These are phyloP conservation scores for Uropetala carovei DNA, from an alignment of 2,888 invertebrate species.

Conservation along the genomic window DNA sequence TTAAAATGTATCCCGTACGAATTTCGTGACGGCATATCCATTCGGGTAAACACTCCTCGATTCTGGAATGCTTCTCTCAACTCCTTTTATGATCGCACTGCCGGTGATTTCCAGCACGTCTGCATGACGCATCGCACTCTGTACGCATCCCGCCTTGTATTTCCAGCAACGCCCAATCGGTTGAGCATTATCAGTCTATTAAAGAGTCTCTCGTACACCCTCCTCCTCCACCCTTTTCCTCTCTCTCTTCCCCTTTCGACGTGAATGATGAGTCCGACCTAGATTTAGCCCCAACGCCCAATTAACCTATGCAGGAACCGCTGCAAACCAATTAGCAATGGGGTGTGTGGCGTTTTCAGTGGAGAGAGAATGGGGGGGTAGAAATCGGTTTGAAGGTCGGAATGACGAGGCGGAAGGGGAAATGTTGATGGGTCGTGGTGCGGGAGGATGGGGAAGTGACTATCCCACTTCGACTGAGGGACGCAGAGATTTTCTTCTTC, in stretches of 20 bases:
- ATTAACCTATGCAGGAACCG: slow-evolving; percentile 11
- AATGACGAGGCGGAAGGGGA: background rate
- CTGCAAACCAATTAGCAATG: slow-evolving; percentile 13
- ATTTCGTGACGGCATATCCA: no score
- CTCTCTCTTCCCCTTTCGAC: no score
- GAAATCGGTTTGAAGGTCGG: background rate
- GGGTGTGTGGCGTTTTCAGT: background rate
- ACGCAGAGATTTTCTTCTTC: background rate
- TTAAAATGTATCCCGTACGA: no score
- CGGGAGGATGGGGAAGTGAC: no score
- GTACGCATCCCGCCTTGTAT: background rate
- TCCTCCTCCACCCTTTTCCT: background rate
- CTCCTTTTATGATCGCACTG: background rate
- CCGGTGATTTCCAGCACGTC: background rate
- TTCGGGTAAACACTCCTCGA: no score
- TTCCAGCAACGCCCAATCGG: background rate
- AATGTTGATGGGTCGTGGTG: background rate
- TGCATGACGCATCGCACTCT: background rate
- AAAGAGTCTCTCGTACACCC: background rate
- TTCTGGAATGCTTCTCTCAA: background rate
- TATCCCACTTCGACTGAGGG: background rate
- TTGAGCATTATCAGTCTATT: background rate
- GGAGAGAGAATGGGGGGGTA: no score
- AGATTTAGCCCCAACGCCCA: background rate
- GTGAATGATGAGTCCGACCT: slow-evolving; percentile 8